These are phyloP conservation scores for Campylorhamphus procurvoides DNA, from an alignment of 2,113 vertebrate genomes.

Conservation along the genomic window DNA sequence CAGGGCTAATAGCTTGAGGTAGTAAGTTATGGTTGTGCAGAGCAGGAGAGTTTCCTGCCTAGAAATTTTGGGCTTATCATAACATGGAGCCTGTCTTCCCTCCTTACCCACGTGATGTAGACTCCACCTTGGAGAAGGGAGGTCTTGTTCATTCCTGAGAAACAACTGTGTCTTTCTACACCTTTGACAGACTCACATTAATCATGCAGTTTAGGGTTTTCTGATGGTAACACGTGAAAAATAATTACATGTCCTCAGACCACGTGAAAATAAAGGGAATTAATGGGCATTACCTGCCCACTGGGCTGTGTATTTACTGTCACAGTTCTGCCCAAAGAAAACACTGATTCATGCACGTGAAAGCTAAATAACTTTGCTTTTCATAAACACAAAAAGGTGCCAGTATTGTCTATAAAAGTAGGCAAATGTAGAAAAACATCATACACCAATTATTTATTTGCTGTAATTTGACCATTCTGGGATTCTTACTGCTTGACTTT, in stretches of 20 bases:
- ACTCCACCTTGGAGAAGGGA: background rate
- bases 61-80: background rate
- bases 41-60: background rate
- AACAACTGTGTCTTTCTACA: background rate
- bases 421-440: background rate
- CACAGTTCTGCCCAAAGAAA: background rate
- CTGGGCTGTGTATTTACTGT: background rate
- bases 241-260: background rate
- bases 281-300: background rate
- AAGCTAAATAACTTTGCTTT: background rate
- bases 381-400: background rate
- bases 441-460: background rate
- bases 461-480: background rate
- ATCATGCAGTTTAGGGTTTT: background rate
- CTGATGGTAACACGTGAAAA: background rate
- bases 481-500: background rate
- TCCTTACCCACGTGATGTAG: background rate
- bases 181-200: background rate
- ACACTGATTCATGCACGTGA: background rate
- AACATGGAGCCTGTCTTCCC: background rate
- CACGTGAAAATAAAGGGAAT: constrained; percentile 12
- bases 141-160: background rate
- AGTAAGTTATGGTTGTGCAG: background rate
- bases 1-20: background rate
- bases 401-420: background rate